A percentile compares a stretch with the other conserved stretches of the same genome.
These are phyloP conservation scores for Mya arenaria DNA, from an alignment of 1,140 invertebrate species.

Conservation along the genomic window DNA sequence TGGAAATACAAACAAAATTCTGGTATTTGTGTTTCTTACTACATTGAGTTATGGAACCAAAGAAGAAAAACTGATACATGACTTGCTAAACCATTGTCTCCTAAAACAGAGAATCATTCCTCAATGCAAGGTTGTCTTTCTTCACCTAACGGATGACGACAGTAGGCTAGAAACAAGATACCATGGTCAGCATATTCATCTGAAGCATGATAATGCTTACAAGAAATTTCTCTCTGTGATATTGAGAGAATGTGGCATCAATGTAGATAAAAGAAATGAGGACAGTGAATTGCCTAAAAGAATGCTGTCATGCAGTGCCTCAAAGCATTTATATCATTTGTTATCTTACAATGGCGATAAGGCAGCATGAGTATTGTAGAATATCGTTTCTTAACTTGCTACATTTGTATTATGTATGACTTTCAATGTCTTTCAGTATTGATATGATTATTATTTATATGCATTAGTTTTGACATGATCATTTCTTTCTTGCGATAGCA, in stretches of 20 bases:
- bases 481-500: no score
- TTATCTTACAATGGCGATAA: no score
- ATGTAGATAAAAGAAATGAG: no score
- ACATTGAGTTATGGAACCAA: not conserved
- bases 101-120: not conserved
- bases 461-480: no score
- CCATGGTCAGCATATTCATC: conserved; percentile 10
- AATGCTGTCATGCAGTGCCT: no score
- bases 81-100: conserved; percentile 12
- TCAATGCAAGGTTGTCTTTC: conserved; percentile 21
- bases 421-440: no score
- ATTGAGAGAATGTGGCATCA: not conserved
- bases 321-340: no score
- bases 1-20: not conserved
- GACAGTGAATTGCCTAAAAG: no score
- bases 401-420: no score
- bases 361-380: no score
- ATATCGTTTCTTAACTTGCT: no score
- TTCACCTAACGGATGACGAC: conserved; percentile 6
- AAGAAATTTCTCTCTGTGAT: not conserved
- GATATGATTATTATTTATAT: no score
- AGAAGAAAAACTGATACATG: not conserved
- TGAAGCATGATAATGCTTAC: not conserved
- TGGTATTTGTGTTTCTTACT: conserved; percentile 24
- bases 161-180: not conserved